Base-by-base conservation (phyloP, 2,888 invertebrate genomes). In the Poecilus cupreus region DNA sequence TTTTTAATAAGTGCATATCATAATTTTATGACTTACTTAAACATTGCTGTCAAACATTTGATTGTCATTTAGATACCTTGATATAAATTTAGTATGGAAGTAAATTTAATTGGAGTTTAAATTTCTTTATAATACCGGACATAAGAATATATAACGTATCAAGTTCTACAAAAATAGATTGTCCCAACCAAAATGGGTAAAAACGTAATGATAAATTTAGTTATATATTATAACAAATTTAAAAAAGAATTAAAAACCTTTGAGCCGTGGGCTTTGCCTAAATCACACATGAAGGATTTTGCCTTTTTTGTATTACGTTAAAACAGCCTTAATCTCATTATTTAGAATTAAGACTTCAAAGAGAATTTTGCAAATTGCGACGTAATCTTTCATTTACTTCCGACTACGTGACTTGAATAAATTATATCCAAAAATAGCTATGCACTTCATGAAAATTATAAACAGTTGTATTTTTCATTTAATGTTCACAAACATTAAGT, bases 371-470 rank as follows among this genome's bases (percentile, higher is more conserved):
- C 64, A 68, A 68, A 68, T 68, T 68, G 37, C 37, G 64, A 68
- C 64, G 64, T 68, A 68, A 68, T 68, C 64, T 68, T 68, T 68
- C 64, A 68, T 68, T 37, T 68, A 68, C 64, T 68, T 68, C 64
- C 64, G 64, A 32, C 64, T 68, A 68, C 64, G 64, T 68, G 64
- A 68, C 64, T 37, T 18, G 64, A 68, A 68, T 68, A 68, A 68
- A 32, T 68, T 68, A 68, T 68, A 16, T 68, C 64, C 64, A 68
- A 68, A 68, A 37, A 68, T 68, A 68, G 64, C 16, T 13, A 37
- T 57, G 57, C 57, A 57, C 57, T 57, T 57, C n/a, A 24, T 24
- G 57, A 26, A 60, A 54, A 32, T 60, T 60, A 32, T n/a, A 13
- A 60, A 54, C 54, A 54, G 20, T 54, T 54, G 18, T 18, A 20